Evolutionary conservation across 2,797 vertebrate species (phyloP), one percentile per base, ranked within the genome.

Genomic region (Echeneis naucrates): DNA sequence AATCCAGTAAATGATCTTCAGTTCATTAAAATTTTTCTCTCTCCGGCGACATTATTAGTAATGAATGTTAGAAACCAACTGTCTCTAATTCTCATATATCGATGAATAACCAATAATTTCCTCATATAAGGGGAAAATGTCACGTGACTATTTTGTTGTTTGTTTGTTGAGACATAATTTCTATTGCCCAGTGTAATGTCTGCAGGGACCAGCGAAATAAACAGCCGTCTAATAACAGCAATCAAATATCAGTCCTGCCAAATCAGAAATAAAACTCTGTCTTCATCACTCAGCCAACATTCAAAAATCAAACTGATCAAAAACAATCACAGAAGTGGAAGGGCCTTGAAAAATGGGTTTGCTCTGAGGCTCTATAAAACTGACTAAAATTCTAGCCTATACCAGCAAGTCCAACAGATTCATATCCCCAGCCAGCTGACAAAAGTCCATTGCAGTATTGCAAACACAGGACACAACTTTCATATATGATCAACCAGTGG

Each of bases 1-100:
- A 50, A 80, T 78, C 59, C 78, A 75, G 57, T 7, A 44, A 75
- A 86, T 80, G 65, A 89, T 74, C 82, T 73, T 83, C 77, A 80
- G 76, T 78, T 82, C 68, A 84, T 81, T 72, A 84, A 82, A 68
- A 71, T 81, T 68, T 67, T 59, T 72, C 71, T 72, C 70, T 80
- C 54, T 60, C 64, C 63, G 60, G 52, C 68, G 80, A 76, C 77
- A 47, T 14, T 1, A 1, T 67, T 71, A 63, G 62, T 71, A 55
- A 19, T 38, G 35, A 37, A 75, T 38, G 30, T 60, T 48, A 47
- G 72, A 67, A 32, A 52, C 38, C 27, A 44, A 47, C 4, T 11
- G 24, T 66, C 53, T 19, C 32, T 10, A 63, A 24, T 32, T 75
- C 47, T 26, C 13, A 24, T 11, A 38, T 3, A 58, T 72, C 33